Base-by-base conservation (phyloP, 1,140 invertebrate species). In the Leucophenga varia region DNA sequence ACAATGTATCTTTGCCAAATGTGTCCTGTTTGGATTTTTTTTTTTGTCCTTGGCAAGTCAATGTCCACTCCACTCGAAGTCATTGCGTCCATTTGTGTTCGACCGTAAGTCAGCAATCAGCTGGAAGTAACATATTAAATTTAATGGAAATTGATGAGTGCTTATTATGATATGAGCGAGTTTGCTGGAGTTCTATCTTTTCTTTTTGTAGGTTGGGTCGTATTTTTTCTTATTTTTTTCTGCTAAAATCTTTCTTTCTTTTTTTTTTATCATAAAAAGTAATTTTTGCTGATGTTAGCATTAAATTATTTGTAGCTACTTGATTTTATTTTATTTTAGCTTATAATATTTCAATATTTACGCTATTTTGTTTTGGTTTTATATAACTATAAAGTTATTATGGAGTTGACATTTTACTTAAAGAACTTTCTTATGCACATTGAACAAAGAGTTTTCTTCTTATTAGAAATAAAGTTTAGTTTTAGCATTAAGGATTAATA, bases 331-430 rank as follows among this genome's bases (percentile, higher is more conserved):
- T 36, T 52, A 49, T 55, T 55, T 59, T 54, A 46, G 43, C 42
- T 63, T 65, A 65, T 67, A 65, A 65, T 65, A 65, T 65, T 65
- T 65, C 63, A 65, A 65, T 67, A 65, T 67, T 67, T 67, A 56
- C 51, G 30, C 5, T 25, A 10, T 10, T 25, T 25, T 25, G n/a
- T n/a, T n/a, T n/a, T n/a, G n/a, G n/a, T n/a, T n/a, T n/a, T n/a
- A n/a, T n/a, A n/a, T n/a, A n/a, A n/a, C n/a, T n/a, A n/a, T n/a
- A n/a, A n/a, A n/a, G n/a, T n/a, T n/a, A n/a, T n/a, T n/a, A n/a
- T n/a, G n/a, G n/a, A n/a, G n/a, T n/a, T n/a, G n/a, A n/a, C n/a
- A n/a, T n/a, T n/a, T n/a, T n/a, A n/a, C n/a, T n/a, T n/a, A n/a
- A n/a, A n/a, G n/a, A n/a, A n/a, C n/a, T n/a, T n/a, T n/a, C n/a